Evolutionary conservation across 2,797 vertebrate genomes (phyloP).

Genomic region (Eremophila alpestris): DNA sequence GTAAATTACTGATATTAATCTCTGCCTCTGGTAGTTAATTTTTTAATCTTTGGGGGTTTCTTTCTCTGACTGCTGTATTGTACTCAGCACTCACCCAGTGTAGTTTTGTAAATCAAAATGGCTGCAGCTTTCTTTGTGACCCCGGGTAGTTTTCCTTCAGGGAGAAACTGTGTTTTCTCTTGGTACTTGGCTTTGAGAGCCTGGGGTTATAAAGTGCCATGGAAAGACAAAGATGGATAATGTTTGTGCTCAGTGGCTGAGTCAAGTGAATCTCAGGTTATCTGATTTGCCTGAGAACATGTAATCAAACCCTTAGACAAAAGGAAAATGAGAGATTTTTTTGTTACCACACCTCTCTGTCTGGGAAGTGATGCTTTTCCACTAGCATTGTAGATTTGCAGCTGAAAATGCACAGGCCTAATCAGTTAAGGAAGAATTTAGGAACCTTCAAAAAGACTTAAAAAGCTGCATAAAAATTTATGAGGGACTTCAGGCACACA

Average conservation of each 20-base stretch:
- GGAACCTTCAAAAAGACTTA: background rate
- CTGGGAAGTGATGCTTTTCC: background rate
- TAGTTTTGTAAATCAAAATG: background rate
- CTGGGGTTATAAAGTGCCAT: background rate
- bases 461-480: background rate
- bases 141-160: background rate
- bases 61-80: background rate
- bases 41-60: background rate
- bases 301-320: background rate
- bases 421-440: background rate
- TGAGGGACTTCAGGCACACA: background rate
- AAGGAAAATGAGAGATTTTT: background rate
- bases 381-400: background rate
- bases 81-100: background rate
- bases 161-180: background rate
- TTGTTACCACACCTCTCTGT: background rate
- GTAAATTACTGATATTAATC: background rate
- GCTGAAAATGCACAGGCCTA: background rate
- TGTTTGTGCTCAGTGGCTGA: background rate
- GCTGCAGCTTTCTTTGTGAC: background rate
- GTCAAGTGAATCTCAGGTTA: background rate
- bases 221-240: background rate
- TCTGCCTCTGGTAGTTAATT: background rate
- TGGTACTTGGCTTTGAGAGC: background rate
- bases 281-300: conserved; percentile 1